Evolutionary conservation across 2,113 vertebrate species (phyloP).

Genomic region (Seriola dumerili): DNA sequence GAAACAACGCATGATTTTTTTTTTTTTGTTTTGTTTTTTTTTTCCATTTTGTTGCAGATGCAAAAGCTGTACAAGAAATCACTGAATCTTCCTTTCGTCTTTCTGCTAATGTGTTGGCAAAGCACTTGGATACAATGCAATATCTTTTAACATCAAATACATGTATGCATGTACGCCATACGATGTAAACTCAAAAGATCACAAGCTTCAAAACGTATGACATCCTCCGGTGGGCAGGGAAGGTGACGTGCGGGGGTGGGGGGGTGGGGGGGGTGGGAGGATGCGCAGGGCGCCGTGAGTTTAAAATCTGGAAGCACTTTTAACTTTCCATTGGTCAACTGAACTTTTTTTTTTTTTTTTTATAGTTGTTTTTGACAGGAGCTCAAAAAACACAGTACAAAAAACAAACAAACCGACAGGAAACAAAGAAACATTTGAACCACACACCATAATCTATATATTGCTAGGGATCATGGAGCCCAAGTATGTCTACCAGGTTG

Average conservation of each 20-base stretch:
- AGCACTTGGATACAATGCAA: conserved; percentile 82
- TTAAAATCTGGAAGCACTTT: conserved; percentile 83
- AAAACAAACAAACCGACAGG: conserved; percentile 70
- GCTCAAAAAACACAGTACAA: conserved; percentile 78
- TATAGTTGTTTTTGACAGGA: conserved; percentile 49
- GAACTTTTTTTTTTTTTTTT: conserved; percentile 26
- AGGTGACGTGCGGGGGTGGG: not conserved
- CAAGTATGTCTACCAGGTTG: conserved; percentile 82
- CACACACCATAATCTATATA: conserved; percentile 81
- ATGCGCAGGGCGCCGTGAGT: conserved; percentile 48
- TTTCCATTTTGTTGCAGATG: conserved; percentile 68
- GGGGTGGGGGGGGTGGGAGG: conserved; percentile 2
- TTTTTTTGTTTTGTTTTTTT: conserved; percentile 12
- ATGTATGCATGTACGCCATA: conserved; percentile 74
- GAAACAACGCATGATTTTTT: conserved; percentile 73
- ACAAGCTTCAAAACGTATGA: conserved; percentile 77
- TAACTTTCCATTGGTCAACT: conserved; percentile 69
- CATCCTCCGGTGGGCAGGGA: conserved; percentile 51
- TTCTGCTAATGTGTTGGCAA: conserved; percentile 77
- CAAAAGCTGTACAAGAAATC: conserved; percentile 80
- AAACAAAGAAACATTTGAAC: conserved; percentile 75
- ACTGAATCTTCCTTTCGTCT: conserved; percentile 51
- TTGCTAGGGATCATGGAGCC: conserved; percentile 81
- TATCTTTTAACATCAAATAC: conserved; percentile 79
- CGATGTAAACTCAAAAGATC: conserved; percentile 68